phyloP scores from a whole-genome alignment of 64 coral and sea anemone species.

The Pocillopora damicornis region DNA sequence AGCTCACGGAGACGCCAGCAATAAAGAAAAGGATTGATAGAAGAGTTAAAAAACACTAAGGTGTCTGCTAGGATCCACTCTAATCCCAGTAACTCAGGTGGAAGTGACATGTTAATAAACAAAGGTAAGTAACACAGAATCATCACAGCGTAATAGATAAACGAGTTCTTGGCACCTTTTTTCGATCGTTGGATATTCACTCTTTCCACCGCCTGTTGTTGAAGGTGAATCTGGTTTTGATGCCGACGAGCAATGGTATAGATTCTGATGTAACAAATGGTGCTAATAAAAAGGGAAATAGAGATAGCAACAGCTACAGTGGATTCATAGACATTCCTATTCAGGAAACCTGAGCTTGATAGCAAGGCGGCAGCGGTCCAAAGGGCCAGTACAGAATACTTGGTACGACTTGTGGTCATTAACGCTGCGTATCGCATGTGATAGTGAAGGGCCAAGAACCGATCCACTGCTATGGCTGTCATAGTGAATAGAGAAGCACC shows the following conservation, averaged over 20 bases:
- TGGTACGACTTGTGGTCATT: neutral
- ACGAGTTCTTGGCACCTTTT: neutral
- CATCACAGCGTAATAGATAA: slow-evolving; percentile 3
- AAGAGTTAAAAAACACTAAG: neutral
- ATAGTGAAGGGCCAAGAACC: neutral
- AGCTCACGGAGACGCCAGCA: neutral
- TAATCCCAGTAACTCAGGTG: neutral
- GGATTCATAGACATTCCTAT: neutral
- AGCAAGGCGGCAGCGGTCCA: neutral
- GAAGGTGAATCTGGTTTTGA: neutral
- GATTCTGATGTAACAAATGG: neutral
- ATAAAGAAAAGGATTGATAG: neutral
- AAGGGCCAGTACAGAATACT: neutral
- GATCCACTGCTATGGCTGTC: neutral
- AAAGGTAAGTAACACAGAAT: neutral
- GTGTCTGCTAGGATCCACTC: neutral
- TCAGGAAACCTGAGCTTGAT: neutral
- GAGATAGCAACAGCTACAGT: neutral
- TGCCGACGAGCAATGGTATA: neutral
- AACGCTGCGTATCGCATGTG: neutral
- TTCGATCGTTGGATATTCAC: neutral
- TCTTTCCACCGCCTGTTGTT: neutral
- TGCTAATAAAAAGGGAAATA: neutral
- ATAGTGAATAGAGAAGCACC: neutral
- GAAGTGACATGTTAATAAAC: neutral